Evolutionary conservation across 2,797 vertebrate genomes (phyloP).

Genomic region (Fundulus diaphanus): DNA sequence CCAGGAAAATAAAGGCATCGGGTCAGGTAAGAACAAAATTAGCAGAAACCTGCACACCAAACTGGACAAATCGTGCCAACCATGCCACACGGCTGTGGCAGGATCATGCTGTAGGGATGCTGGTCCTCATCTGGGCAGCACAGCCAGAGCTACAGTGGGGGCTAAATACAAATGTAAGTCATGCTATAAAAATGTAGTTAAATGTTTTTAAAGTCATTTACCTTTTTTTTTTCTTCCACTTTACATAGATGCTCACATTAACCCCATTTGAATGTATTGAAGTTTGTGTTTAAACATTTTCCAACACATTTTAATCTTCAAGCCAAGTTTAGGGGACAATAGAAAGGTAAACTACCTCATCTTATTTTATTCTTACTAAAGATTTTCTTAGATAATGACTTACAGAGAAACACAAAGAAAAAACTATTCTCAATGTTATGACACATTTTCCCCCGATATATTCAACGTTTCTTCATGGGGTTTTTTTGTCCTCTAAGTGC

Average conservation of each 20-base stretch:
- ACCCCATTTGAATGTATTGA: not conserved
- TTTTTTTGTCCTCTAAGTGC: not conserved
- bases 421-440: not conserved
- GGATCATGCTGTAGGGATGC: no score
- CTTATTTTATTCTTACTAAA: not conserved
- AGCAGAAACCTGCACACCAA: not conserved
- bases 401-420: not conserved
- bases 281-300: not conserved
- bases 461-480: conserved; percentile 17
- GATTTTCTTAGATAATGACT: not conserved
- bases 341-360: not conserved
- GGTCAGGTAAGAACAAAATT: not conserved
- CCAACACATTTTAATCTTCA: not conserved
- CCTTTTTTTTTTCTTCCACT: not conserved
- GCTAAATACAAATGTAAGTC: not conserved
- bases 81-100: not conserved
- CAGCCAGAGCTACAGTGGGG: no score
- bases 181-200: not conserved
- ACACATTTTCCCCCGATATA: conserved; percentile 2
- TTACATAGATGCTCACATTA: not conserved
- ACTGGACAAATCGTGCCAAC: not conserved
- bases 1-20: not conserved
- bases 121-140: no score
- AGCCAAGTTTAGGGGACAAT: not conserved
- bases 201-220: not conserved